Evolutionary conservation across 2,888 invertebrate species (phyloP).

Genomic region (Lumbricus terrestris): DNA sequence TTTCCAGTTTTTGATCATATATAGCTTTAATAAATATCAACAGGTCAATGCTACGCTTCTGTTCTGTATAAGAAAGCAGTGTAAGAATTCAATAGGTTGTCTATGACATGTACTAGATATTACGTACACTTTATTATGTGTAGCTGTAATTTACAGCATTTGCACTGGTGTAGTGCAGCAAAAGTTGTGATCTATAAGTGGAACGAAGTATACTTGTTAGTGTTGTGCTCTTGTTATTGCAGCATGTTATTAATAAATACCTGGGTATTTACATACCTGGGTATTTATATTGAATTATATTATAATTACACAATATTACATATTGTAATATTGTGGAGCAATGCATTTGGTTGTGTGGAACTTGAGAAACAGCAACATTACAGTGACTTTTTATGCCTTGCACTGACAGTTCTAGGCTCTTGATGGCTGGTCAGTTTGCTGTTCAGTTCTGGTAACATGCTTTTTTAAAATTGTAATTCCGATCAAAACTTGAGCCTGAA

Average conservation of each 20-base stretch:
- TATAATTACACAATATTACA: no score
- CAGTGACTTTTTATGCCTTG: background rate
- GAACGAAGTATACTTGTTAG: background rate
- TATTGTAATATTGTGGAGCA: no score
- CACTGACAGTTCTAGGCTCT: background rate
- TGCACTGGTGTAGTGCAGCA: background rate
- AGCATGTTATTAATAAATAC: no score
- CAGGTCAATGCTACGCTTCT: background rate
- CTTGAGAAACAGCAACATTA: background rate
- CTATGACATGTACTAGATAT: background rate
- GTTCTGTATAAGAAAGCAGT: background rate
- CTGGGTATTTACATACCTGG: background rate
- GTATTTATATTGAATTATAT: background rate
- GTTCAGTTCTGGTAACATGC: background rate
- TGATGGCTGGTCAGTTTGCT: background rate
- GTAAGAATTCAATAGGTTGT: background rate
- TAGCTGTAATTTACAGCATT: background rate
- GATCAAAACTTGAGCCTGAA: background rate
- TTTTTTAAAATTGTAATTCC: background rate
- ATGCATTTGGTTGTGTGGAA: background rate
- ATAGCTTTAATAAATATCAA: background rate
- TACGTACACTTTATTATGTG: background rate
- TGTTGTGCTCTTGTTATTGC: background rate
- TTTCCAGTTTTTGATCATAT: background rate
- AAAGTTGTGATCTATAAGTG: background rate